A percentile compares a stretch with the other conserved stretches of the same genome.
Evolutionary conservation across 2,888 invertebrate species (phyloP).

Genomic region (Trachelus tabidus): DNA sequence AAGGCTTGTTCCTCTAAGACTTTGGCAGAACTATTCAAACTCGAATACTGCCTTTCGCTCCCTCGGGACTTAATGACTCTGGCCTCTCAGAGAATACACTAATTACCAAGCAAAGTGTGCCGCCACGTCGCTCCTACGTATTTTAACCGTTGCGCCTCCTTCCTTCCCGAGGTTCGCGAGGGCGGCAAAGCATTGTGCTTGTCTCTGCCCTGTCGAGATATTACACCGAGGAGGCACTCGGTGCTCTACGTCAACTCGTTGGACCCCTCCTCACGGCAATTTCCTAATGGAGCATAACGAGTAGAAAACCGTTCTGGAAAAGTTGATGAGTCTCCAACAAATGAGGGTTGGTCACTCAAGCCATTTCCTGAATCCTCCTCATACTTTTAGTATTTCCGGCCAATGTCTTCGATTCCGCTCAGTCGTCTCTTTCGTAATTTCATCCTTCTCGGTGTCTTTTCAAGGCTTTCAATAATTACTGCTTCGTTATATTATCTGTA

Average conservation of each 20-base stretch:
- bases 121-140: conserved; percentile 15
- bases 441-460: too few species aligned
- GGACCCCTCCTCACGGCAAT: not conserved
- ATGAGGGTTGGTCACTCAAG: too few species aligned
- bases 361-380: too few species aligned
- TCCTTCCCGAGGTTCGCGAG: not conserved
- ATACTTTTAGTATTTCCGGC: too few species aligned
- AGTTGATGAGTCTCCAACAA: not conserved
- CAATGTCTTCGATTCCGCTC: too few species aligned
- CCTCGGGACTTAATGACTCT: conserved; percentile 52
- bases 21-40: conserved; percentile 25
- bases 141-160: not conserved
- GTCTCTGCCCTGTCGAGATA: not conserved
- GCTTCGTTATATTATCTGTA: too few species aligned
- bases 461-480: too few species aligned
- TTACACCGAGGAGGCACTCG: not conserved
- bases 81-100: conserved; percentile 58
- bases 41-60: conserved; percentile 31
- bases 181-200: conserved; percentile 2
- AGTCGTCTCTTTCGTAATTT: too few species aligned
- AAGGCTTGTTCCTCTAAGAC: conserved; percentile 10
- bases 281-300: conserved; percentile 1
- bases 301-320: not conserved
- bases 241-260: not conserved
- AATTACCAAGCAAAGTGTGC: conserved; percentile 53